Conservation (phyloP, 2,113 vertebrate genomes). For the Anguilla japonica region DNA sequence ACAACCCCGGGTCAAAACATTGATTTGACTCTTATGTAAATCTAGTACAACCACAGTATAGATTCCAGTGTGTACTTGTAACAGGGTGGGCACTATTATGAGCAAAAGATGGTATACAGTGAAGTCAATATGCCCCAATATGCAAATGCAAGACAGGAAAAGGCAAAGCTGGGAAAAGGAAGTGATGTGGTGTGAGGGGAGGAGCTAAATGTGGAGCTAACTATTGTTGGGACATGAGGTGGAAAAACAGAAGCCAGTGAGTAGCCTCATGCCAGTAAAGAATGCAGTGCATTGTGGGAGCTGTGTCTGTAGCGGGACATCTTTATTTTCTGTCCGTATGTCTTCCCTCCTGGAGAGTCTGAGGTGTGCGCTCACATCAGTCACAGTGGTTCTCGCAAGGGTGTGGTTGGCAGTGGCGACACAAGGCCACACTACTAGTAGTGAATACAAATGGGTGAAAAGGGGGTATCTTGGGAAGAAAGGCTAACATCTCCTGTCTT, state of each 20-base stretch:
- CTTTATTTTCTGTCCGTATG: too few species aligned
- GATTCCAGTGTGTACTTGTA: neutral
- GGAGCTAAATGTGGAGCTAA: neutral
- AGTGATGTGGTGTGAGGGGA: neutral
- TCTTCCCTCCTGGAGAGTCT: too few species aligned
- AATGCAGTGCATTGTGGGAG: neutral
- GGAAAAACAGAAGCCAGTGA: neutral
- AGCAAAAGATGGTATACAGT: neutral
- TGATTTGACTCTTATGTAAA: neutral
- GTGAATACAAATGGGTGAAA: neutral
- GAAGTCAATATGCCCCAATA: neutral
- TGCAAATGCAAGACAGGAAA: neutral
- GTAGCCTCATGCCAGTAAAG: neutral
- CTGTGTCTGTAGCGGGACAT: neutral
- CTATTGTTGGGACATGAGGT: too few species aligned
- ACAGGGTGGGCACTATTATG: neutral
- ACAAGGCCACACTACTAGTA: neutral
- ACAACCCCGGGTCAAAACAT: neutral
- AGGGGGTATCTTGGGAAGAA: neutral
- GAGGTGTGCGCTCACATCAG: too few species aligned
- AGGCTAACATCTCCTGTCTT: neutral
- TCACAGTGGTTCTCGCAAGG: neutral
- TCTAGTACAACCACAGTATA: neutral
- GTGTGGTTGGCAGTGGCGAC: neutral
- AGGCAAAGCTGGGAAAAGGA: neutral